Base-by-base conservation (phyloP, 37 sponge, comb jelly and placozoan species). In the Bolinopsis microptera region DNA sequence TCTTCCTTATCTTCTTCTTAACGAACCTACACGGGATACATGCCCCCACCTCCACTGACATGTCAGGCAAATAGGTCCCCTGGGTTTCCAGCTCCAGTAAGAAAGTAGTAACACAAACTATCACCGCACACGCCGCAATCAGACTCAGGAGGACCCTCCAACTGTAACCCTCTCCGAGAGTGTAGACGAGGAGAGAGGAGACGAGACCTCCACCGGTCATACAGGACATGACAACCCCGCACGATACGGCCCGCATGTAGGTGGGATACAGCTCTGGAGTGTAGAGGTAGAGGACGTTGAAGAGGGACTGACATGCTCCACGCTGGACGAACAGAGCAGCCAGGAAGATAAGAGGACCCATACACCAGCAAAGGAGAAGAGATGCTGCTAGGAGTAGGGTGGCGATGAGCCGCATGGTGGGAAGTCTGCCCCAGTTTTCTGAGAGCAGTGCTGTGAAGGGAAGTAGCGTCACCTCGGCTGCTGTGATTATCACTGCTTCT, bases 271-370 rank as follows among this genome's bases (percentile, higher is more conserved):
- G 75, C 18, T 72, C 75, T 5, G 75, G 75, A n/a, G 75, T 72
- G 75, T 72, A 72, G 75, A 72, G 26, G 75, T 30, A 72, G 75
- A 72, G 75, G 31, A 72, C 75, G 75, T 72, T 72, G 75, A 72
- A 72, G 26, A 72, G 75, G 5, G 75, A 72, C 31, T 72, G 75
- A 28, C 31, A 30, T 3, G 75, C 75, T 30, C 75, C 75, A 30
- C 75, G 26, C 26, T 72, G 75, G 75, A 72, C n/a, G 31, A 72
- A 72, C 31, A 72, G 75, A 8, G 75, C 75, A 3, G 31, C 26
- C 3, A 72, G 3, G 75, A 72, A 72, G 31, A 72, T n/a, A 5
- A 72, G 31, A 5, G 75, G 31, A 72, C 75, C 26, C 26, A 72
- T 8, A 72, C 75, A 72, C 75, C 75, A 72, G 31, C 2, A 30